A percentile compares a stretch with the other conserved stretches of the same genome.
phyloP scores from a whole-genome alignment of 2,888 invertebrate species.

The Torymus aiolomorphi region DNA sequence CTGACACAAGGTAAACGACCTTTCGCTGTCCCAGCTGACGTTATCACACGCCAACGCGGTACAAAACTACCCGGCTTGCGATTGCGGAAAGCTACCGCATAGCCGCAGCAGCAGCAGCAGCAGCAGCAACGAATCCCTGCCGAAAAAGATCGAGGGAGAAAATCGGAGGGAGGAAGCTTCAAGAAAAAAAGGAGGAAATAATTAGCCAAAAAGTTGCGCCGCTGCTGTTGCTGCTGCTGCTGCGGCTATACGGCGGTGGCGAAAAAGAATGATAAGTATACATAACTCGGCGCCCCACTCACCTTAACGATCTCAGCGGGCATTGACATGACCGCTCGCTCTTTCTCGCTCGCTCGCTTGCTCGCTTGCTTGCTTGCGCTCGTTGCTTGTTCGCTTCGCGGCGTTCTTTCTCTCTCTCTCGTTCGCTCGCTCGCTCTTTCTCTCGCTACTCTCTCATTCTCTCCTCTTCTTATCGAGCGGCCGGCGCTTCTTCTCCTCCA shows the following conservation, averaged over 20 bases:
- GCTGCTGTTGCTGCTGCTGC: neutral
- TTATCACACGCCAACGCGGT: no score
- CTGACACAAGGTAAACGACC: no score
- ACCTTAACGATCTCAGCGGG: conserved; percentile 59
- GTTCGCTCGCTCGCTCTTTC: conserved; percentile 15
- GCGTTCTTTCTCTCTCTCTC: conserved; percentile 30
- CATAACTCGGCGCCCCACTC: conserved; percentile 57
- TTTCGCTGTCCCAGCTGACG: no score
- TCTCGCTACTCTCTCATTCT: conserved; percentile 2
- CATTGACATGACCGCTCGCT: conserved; percentile 58
- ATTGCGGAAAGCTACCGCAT: no score
- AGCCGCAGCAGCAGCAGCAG: no score
- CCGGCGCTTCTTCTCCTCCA: conserved; percentile 35
- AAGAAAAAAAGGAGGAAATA: neutral
- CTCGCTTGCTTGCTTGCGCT: conserved; percentile 35
- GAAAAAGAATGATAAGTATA: conserved; percentile 45
- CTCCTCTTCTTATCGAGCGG: conserved; percentile 46
- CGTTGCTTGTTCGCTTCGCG: conserved; percentile 14
- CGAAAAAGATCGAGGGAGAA: neutral
- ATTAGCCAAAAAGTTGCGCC: conserved; percentile 31
- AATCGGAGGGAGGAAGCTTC: neutral
- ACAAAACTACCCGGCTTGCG: no score
- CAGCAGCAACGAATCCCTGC: no score
- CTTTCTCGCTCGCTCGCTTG: conserved; percentile 36
- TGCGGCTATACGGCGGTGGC: neutral